phyloP scores from a whole-genome alignment of 1,140 invertebrate genomes.

The Pogonomyrmex barbatus region DNA sequence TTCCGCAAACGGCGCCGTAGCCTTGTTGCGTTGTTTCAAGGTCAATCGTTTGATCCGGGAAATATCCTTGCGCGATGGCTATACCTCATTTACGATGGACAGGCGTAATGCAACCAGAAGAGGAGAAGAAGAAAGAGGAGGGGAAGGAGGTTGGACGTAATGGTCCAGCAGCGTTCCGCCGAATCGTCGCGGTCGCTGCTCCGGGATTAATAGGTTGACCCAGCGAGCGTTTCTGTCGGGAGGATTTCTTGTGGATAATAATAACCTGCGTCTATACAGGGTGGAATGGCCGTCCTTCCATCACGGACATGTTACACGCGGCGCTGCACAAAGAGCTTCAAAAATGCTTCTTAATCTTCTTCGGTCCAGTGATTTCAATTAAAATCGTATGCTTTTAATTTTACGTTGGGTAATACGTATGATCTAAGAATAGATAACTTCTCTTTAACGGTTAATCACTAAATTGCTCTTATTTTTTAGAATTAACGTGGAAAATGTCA shows the following conservation, averaged over 20 bases:
- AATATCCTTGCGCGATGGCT: slow-evolving; percentile 49
- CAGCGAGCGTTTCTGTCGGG: slow-evolving; percentile 35
- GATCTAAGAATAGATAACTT: slow-evolving; percentile 16
- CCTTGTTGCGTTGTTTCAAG: slow-evolving; percentile 57
- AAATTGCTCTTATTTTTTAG: background rate
- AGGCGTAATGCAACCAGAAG: slow-evolving; percentile 21
- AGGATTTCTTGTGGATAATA: slow-evolving; percentile 51
- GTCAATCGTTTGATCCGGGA: slow-evolving; percentile 60
- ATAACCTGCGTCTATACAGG: slow-evolving; percentile 28
- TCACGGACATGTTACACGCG: background rate
- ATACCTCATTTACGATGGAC: slow-evolving; percentile 57
- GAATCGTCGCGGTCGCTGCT: slow-evolving; percentile 54
- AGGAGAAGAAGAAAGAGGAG: slow-evolving; percentile 11
- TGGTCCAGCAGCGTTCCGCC: slow-evolving; percentile 49
- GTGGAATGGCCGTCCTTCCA: slow-evolving; percentile 18
- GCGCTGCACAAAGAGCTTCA: slow-evolving; percentile 22
- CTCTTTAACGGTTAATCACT: background rate
- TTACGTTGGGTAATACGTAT: background rate
- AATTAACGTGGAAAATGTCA: background rate
- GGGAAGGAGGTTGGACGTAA: slow-evolving; percentile 18
- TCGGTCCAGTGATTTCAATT: slow-evolving; percentile 44
- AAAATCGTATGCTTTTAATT: slow-evolving; percentile 9
- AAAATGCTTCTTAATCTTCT: slow-evolving; percentile 37
- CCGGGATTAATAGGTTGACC: slow-evolving; percentile 60
- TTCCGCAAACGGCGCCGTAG: slow-evolving; percentile 41